Percentiles rank a stretch among this genome's conserved stretches.
Evolutionary conservation across 2,888 invertebrate genomes (phyloP).

Genomic region (Bellardia pandia): DNA sequence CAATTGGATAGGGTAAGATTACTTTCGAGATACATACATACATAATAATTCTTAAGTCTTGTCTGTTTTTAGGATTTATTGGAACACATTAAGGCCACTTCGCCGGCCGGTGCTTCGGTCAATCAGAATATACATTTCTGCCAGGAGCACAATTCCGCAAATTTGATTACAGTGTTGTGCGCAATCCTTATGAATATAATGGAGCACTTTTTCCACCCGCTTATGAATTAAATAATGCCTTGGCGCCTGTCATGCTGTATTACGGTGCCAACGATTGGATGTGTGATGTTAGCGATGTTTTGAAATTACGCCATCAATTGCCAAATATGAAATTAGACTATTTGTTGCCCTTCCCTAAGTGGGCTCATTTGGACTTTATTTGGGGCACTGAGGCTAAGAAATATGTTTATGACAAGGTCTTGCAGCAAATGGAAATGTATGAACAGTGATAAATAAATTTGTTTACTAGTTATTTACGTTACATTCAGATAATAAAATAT

Average conservation of each 20-base stretch:
- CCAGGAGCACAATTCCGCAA: conserved; percentile 82
- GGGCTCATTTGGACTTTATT: conserved; percentile 86
- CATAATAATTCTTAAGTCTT: too few relatives aligned
- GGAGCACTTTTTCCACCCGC: too few relatives aligned
- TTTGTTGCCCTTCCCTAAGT: conserved; percentile 85
- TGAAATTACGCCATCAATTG: conserved; percentile 84
- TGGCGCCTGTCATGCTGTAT: conserved; percentile 85
- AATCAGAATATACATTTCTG: conserved; percentile 83
- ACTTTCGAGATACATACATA: too few relatives aligned
- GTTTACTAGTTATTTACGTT: too few relatives aligned
- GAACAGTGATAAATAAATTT: too few relatives aligned
- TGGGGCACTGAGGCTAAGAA: conserved; percentile 87
- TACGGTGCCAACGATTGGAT: conserved; percentile 88
- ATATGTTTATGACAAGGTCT: conserved; percentile 85
- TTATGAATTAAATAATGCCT: conserved; percentile 75
- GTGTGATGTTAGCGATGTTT: conserved; percentile 85
- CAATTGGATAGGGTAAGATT: too few relatives aligned
- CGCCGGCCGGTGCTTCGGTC: too few relatives aligned
- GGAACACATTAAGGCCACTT: too few relatives aligned
- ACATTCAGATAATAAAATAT: too few relatives aligned
- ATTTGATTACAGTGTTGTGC: conserved; percentile 81
- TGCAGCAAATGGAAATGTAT: conserved; percentile 75
- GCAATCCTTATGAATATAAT: conserved; percentile 76
- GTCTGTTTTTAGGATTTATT: too few relatives aligned
- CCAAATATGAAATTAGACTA: conserved; percentile 85